Conservation (phyloP, 2,113 vertebrate genomes). For the Percina caprodes region DNA sequence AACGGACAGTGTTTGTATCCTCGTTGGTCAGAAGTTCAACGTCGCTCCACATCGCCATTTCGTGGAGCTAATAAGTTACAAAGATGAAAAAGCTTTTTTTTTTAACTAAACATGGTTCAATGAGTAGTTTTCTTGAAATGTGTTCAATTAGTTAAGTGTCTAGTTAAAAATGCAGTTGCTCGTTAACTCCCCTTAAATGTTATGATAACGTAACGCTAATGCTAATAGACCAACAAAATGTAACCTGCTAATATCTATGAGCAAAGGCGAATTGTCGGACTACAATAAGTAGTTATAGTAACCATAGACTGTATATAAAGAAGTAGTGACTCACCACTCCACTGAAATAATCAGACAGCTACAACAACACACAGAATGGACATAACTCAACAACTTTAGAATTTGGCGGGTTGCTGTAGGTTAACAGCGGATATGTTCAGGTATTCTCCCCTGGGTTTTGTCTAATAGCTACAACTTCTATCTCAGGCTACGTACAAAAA, state of each 20-base stretch:
- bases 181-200: neutral
- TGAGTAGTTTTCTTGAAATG: too few relatives aligned
- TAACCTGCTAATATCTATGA: neutral
- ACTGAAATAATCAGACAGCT: neutral
- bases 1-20: constrained; percentile 85
- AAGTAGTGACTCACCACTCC: constrained; percentile 4
- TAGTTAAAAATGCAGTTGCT: neutral
- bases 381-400: constrained; percentile 41
- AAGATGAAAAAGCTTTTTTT: neutral
- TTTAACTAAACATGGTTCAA: accelerated
- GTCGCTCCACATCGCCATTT: constrained; percentile 89
- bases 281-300: too few relatives aligned
- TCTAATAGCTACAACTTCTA: constrained; percentile 22
- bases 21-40: constrained; percentile 91
- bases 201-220: neutral
- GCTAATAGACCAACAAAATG: neutral
- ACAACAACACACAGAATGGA: neutral
- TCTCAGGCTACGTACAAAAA: too few relatives aligned
- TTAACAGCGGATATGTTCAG: too few relatives aligned
- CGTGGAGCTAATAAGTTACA: neutral
- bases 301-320: too few relatives aligned
- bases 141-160: neutral
- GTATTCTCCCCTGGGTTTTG: neutral
- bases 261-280: accelerated
- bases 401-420: constrained; percentile 75